These are phyloP conservation scores for Eulimnadia texana DNA, from an alignment of 1,140 invertebrate genomes.

Conservation along the genomic window DNA sequence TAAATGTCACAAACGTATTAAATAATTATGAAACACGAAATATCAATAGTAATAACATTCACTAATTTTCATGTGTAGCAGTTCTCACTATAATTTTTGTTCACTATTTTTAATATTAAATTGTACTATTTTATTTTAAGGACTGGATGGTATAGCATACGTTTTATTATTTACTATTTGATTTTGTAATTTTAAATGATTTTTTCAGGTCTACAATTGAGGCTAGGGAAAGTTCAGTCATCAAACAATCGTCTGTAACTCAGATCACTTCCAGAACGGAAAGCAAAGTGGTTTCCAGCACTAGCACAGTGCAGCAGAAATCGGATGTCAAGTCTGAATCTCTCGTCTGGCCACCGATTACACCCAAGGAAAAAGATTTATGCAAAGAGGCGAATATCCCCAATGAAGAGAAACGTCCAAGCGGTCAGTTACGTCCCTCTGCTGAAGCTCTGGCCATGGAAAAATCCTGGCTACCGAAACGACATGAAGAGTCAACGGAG, in stretches of 20 bases:
- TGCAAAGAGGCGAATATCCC: neutral
- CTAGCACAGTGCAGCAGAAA: neutral
- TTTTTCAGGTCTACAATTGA: neutral
- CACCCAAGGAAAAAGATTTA: neutral
- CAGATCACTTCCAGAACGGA: neutral
- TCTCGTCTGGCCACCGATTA: neutral
- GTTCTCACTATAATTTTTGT: too few species aligned
- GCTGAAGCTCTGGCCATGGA: conserved; percentile 44
- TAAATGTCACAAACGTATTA: too few species aligned
- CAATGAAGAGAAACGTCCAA: neutral
- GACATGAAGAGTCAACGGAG: neutral
- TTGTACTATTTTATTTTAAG: too few species aligned
- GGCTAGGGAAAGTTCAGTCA: neutral
- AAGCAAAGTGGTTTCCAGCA: neutral
- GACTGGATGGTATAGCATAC: too few species aligned
- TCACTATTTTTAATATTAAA: too few species aligned
- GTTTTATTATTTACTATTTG: neutral
- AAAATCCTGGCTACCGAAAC: conserved; percentile 35
- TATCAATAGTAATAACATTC: too few species aligned
- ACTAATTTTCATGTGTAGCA: too few species aligned
- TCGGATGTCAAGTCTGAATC: neutral
- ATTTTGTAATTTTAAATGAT: neutral
- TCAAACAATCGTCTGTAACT: neutral
- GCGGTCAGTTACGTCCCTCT: conserved; percentile 24
- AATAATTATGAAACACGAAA: too few species aligned